These are phyloP conservation scores for Leucophenga maculata DNA, from an alignment of 2,888 invertebrate genomes.

Conservation along the genomic window DNA sequence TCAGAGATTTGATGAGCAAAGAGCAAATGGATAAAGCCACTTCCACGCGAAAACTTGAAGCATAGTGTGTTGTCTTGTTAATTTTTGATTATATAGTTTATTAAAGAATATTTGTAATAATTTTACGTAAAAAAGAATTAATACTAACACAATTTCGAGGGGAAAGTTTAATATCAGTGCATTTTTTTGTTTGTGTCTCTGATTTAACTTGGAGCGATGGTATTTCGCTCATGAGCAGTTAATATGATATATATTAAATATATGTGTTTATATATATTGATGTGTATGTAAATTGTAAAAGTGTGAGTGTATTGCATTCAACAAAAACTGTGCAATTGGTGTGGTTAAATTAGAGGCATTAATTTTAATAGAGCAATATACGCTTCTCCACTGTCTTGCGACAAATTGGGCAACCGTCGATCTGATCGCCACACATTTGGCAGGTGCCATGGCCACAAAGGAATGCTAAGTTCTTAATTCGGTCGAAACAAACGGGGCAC, in stretches of 20 bases:
- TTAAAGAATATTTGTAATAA: constrained; percentile 3
- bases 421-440: constrained; percentile 98
- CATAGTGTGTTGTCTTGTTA: not conserved
- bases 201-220: not conserved
- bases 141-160: constrained; percentile 20
- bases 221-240: not conserved
- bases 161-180: not conserved
- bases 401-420: constrained; percentile 97
- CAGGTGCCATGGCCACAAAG: constrained; percentile 98
- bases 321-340: too few relatives aligned
- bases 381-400: constrained; percentile 96
- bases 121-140: constrained; percentile 18
- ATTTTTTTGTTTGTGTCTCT: constrained; percentile 9
- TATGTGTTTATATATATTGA: not conserved
- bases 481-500: constrained; percentile 98
- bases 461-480: constrained; percentile 98
- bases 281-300: not conserved
- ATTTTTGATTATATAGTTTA: constrained; percentile 8
- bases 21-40: constrained; percentile 38
- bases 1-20: constrained; percentile 72
- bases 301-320: not conserved
- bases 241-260: constrained; percentile 2
- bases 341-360: too few relatives aligned
- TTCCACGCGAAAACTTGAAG: not conserved
- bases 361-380: constrained; percentile 87